phyloP scores from a whole-genome alignment of 2,888 invertebrate species.

The Minunthozetes semirufus region DNA sequence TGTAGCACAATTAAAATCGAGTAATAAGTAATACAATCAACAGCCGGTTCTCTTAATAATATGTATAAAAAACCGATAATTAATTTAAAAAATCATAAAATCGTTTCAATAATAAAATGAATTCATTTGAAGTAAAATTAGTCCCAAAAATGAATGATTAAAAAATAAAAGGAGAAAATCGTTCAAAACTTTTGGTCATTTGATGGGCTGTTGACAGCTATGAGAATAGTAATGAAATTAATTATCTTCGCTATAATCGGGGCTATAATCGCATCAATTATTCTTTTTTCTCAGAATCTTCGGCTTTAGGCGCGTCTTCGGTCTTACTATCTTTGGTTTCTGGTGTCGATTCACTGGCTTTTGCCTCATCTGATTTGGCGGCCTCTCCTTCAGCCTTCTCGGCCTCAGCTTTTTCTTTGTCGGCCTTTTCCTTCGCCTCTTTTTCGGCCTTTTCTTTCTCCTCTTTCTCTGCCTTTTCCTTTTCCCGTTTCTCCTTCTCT shows the following conservation, averaged over 20 bases:
- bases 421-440: slow-evolving; percentile 36
- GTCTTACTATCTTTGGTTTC: slow-evolving; percentile 32
- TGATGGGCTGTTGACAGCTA: slow-evolving; percentile 25
- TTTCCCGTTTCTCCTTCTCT: slow-evolving; percentile 34
- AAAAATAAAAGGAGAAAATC: neutral
- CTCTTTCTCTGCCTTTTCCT: slow-evolving; percentile 31
- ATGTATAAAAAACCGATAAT: neutral
- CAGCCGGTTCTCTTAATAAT: neutral
- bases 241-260: neutral
- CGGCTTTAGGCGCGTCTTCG: slow-evolving; percentile 32
- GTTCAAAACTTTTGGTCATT: slow-evolving; percentile 10
- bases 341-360: slow-evolving; percentile 15
- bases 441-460: slow-evolving; percentile 33
- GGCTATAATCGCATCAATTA: neutral
- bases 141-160: slow-evolving; percentile 6
- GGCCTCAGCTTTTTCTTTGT: slow-evolving; percentile 37
- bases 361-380: neutral
- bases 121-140: neutral
- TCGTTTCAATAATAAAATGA: neutral
- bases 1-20: slow-evolving; percentile 21
- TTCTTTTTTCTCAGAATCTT: slow-evolving; percentile 27
- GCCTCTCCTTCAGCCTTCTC: slow-evolving; percentile 8
- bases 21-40: slow-evolving; percentile 23
- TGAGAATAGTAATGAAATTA: slow-evolving; percentile 22
- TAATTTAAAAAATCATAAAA: neutral